Conservation (phyloP, 2,113 vertebrate species). For the Zingel zingel region DNA sequence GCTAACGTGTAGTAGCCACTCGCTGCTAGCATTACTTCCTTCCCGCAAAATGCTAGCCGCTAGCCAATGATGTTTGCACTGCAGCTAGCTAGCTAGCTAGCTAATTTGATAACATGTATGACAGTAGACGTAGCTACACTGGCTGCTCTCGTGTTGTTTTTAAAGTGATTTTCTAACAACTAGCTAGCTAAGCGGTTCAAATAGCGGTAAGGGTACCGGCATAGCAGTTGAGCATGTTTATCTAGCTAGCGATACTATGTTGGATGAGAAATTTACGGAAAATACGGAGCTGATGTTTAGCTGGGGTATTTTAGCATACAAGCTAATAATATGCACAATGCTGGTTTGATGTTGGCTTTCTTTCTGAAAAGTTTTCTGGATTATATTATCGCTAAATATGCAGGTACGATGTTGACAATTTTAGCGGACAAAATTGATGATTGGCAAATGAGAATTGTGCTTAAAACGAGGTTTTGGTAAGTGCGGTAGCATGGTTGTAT, state of each 20-base stretch:
- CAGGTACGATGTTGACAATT: not conserved
- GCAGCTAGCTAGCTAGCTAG: slow-evolving; percentile 44
- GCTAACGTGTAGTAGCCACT: slow-evolving; percentile 66
- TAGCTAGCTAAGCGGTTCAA: not conserved
- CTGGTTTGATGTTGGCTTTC: slow-evolving; percentile 43
- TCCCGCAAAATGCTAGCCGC: slow-evolving; percentile 73
- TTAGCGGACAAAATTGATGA: not conserved
- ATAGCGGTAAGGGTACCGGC: not conserved
- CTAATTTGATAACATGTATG: slow-evolving; percentile 61
- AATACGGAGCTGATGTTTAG: slow-evolving; percentile 64
- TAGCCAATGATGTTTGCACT: slow-evolving; percentile 59
- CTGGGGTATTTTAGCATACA: slow-evolving; percentile 66
- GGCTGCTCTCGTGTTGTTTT: slow-evolving; percentile 15
- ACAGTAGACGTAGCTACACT: slow-evolving; percentile 41
- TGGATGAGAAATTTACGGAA: slow-evolving; percentile 29
- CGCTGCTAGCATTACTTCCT: slow-evolving; percentile 64
- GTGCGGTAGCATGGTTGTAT: slow-evolving; percentile 84
- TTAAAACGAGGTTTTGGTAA: slow-evolving; percentile 86
- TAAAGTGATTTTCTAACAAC: slow-evolving; percentile 4
- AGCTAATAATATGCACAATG: slow-evolving; percentile 63
- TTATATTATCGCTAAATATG: not conserved
- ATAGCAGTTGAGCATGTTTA: slow-evolving; percentile 4
- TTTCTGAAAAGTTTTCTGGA: slow-evolving; percentile 19
- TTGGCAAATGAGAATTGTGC: slow-evolving; percentile 9
- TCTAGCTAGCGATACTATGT: not conserved